Evolutionary conservation across 2,888 invertebrate species (phyloP).

Genomic region (Drosophila prostipennis): DNA sequence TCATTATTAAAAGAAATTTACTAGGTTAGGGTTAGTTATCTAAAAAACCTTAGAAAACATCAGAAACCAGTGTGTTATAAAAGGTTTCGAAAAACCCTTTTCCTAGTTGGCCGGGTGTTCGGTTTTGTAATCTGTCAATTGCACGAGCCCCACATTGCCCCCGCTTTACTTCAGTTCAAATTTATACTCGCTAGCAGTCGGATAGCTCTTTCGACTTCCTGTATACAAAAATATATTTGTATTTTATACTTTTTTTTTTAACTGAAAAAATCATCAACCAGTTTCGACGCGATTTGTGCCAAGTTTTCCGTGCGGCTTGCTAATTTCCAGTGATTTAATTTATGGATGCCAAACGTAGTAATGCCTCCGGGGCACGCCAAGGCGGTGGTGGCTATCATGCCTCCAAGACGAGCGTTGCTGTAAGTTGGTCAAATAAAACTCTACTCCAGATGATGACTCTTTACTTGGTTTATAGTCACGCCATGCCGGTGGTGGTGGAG

Average conservation of each 20-base stretch:
- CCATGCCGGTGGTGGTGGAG: conserved; percentile 24
- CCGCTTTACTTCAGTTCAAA: conserved; percentile 45
- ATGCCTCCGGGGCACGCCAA: conserved; percentile 56
- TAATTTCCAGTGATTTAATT: conserved; percentile 46
- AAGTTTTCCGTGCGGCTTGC: conserved; percentile 46
- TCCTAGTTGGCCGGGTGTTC: conserved; percentile 39
- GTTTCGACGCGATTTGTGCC: conserved; percentile 45
- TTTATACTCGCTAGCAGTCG: conserved; percentile 52
- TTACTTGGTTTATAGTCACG: conserved; percentile 54
- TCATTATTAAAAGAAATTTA: no score
- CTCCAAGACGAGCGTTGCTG: conserved; percentile 62
- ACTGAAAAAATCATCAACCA: conserved; percentile 14
- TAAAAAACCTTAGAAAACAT: no score
- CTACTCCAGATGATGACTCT: conserved; percentile 12
- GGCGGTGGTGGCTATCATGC: conserved; percentile 27
- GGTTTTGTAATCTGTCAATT: background rate
- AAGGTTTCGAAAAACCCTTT: no score
- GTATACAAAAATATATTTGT: conserved; percentile 21
- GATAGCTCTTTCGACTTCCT: conserved; percentile 35
- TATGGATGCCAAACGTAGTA: conserved; percentile 66
- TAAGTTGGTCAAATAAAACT: conserved; percentile 50
- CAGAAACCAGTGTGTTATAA: no score
- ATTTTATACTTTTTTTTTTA: conserved; percentile 25
- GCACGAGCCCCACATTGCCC: background rate
- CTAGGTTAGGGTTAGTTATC: no score